Base-by-base conservation (phyloP, 2,113 vertebrate genomes). In the Hippolais icterina region DNA sequence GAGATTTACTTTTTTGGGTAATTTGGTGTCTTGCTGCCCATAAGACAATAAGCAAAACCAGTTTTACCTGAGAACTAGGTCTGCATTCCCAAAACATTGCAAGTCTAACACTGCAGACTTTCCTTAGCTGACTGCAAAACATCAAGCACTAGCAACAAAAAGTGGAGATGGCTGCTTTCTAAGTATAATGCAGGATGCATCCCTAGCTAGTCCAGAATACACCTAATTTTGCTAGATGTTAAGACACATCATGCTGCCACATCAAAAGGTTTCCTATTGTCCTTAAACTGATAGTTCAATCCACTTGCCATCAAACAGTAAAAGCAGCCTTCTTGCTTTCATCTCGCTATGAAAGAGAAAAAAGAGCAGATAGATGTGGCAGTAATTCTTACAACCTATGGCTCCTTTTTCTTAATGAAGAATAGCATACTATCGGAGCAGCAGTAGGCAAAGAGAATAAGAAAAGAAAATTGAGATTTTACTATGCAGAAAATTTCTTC, bases 61-160 rank as follows among this genome's bases (percentile, higher is more conserved):
- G 15, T 31, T 83, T 71, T 72, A 85, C 28, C 42, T 80, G 66
- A 72, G 52, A 88, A 29, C 25, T 68, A 57, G 57, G 18, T 35
- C 41, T 76, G 54, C 5, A 0, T 57, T 92, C 41, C 37, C 23
- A 53, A 65, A 87, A 87, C 15, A 20, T 3, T 37, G 10, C 25
- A 49, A 37, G 25, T 42, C 41, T 74, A 33, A 64, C 15, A 28
- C 4, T 53, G 24, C 37, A 85, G 53, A 22, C 17, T 33, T 52
- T n/a, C 42, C 37, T 57, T 50, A 79, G 53, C 53, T 61, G 70
- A 60, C 11, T 35, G 19, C 31, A 87, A 82, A 66, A 52, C 37
- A 69, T 11, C 7, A 6, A 84, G 42, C 0, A 0, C n/a, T 28
- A 49, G 17, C 25, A 65, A n/a, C 0, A 0, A 50, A 47, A 82